Conservation (phyloP, 2,113 vertebrate genomes). For the Oenanthe oenanthe region DNA sequence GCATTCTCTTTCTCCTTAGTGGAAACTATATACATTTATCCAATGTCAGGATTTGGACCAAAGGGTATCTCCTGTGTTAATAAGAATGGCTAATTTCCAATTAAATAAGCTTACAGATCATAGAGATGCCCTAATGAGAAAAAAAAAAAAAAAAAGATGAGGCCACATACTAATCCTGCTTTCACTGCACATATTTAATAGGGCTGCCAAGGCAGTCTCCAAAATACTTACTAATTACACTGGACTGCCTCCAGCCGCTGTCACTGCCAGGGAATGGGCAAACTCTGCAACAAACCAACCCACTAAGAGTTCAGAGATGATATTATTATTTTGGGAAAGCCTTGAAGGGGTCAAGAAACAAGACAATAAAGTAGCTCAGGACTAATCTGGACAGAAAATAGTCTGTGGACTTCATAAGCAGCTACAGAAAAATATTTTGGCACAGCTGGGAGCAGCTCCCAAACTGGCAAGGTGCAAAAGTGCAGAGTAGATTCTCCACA, state of each 20-base stretch:
- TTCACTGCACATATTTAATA: conserved; percentile 43
- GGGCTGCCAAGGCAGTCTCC: conserved; percentile 26
- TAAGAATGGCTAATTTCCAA: conserved; percentile 51
- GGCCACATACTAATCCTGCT: conserved; percentile 3
- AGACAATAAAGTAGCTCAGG: background rate
- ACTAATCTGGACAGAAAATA: background rate
- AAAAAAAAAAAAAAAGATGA: background rate
- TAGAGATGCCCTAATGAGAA: conserved; percentile 19
- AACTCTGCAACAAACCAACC: background rate
- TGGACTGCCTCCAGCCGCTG: conserved; percentile 22
- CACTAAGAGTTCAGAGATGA: background rate
- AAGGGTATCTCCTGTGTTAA: conserved; percentile 20
- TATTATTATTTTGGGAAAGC: background rate
- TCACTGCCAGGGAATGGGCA: background rate
- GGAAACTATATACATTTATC: background rate
- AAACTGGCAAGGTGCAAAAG: background rate
- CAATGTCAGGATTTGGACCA: background rate
- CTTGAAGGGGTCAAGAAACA: background rate
- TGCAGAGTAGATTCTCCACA: background rate
- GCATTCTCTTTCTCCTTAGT: background rate
- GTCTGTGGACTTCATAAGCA: background rate
- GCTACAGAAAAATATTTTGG: background rate
- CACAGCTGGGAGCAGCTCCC: background rate
- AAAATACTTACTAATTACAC: conserved; percentile 51
- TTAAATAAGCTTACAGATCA: conserved; percentile 34